A percentile compares a stretch with the other conserved stretches of the same genome.
phyloP scores from a whole-genome alignment of 2,113 vertebrate genomes.

The Ictalurus furcatus region DNA sequence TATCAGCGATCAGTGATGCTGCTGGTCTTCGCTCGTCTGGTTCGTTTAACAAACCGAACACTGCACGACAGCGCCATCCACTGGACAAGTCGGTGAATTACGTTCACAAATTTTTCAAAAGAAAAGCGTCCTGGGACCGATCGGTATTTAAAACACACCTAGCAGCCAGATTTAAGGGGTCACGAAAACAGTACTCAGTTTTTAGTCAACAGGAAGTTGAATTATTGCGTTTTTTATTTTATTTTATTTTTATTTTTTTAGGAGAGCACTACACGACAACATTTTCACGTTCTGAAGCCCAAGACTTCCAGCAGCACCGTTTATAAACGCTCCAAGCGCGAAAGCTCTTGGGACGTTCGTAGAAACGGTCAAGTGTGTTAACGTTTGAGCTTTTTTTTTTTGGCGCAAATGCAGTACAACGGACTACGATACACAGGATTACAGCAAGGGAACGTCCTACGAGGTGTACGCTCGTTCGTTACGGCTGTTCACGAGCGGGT shows the following conservation, averaged over 20 bases:
- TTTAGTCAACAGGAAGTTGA: constrained; percentile 4
- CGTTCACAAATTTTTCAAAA: neutral
- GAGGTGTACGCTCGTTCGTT: neutral
- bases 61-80: constrained; percentile 41
- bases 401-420: neutral
- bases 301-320: neutral
- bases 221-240: constrained; percentile 13
- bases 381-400: neutral
- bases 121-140: neutral
- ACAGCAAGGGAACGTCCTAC: neutral
- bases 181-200: neutral
- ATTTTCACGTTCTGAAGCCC: neutral
- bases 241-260: no score
- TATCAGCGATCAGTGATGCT: neutral
- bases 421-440: neutral
- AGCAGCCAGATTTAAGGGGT: neutral
- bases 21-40: neutral
- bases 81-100: constrained; percentile 33
- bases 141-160: neutral
- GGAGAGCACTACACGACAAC: neutral
- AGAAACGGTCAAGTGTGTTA: neutral
- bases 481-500: neutral
- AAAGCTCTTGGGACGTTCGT: neutral
- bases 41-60: neutral
- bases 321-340: neutral